Percentiles rank a stretch among this genome's conserved stretches.
Conservation (phyloP, 2,113 vertebrate species). For the Rana temporaria region DNA sequence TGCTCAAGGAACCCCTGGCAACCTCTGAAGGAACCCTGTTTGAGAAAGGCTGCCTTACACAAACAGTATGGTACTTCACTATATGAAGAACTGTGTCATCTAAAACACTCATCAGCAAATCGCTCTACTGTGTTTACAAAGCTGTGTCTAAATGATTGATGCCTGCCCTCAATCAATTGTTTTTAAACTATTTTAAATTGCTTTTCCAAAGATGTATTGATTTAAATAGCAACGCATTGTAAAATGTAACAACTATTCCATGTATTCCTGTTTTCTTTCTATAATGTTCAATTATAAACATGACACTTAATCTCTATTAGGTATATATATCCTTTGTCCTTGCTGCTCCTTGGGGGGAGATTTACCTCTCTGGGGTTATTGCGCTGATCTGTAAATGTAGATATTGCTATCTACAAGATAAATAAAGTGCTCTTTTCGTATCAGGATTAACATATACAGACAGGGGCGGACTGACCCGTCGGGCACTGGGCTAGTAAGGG, state of each 20-base stretch:
- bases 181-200: slow-evolving; percentile 37
- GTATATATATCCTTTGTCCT: not conserved
- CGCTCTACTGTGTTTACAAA: slow-evolving; percentile 7
- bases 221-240: slow-evolving; percentile 35
- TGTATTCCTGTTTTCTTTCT: slow-evolving; percentile 28
- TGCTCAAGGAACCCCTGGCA: no score
- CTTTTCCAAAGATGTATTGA: not conserved
- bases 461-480: no score
- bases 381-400: slow-evolving; percentile 20
- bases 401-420: no score
- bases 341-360: not conserved
- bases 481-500: no score
- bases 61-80: not conserved
- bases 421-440: no score
- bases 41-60: no score
- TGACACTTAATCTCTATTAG: slow-evolving; percentile 23
- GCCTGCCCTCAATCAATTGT: slow-evolving; percentile 16
- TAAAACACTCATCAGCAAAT: not conserved
- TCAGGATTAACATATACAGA: no score
- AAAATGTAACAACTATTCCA: slow-evolving; percentile 34
- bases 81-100: not conserved
- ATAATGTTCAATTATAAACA: slow-evolving; percentile 42
- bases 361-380: slow-evolving; percentile 6
- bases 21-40: no score
- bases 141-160: slow-evolving; percentile 30